A percentile compares a stretch with the other conserved stretches of the same genome.
These are phyloP conservation scores for Limnothrissa miodon DNA, from an alignment of 2,113 vertebrate species.

Conservation along the genomic window DNA sequence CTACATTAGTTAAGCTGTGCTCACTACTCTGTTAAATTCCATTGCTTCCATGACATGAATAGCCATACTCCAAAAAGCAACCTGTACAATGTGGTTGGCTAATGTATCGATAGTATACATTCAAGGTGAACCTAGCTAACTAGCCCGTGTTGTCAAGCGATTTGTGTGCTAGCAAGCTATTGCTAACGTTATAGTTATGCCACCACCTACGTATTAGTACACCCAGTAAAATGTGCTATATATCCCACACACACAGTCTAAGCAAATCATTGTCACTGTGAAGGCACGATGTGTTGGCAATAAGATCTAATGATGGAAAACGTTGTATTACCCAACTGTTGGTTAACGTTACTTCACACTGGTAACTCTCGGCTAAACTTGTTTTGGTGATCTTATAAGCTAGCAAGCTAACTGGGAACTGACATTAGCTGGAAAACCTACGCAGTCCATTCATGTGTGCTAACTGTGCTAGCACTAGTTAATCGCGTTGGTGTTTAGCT, in stretches of 20 bases:
- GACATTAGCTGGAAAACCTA: constrained; percentile 3
- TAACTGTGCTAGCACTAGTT: constrained; percentile 7
- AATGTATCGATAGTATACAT: background rate
- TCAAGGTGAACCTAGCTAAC: constrained; percentile 8
- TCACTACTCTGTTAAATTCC: background rate
- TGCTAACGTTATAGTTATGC: background rate
- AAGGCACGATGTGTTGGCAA: background rate
- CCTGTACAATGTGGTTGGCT: background rate
- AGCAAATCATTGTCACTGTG: background rate
- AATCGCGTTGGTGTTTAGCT: constrained; percentile 6
- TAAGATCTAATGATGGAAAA: background rate
- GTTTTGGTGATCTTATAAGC: background rate
- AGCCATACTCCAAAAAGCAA: background rate
- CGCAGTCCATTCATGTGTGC: constrained; percentile 6
- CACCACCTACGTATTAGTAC: background rate
- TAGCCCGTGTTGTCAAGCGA: constrained; percentile 28
- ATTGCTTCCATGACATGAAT: background rate
- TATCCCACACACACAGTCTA: background rate
- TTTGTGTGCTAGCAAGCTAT: constrained; percentile 5
- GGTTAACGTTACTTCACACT: background rate
- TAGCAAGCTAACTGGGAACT: constrained; percentile 21
- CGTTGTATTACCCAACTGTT: background rate
- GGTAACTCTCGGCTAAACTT: background rate
- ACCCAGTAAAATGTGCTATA: background rate
- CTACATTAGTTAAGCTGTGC: background rate